A percentile compares a stretch with the other conserved stretches of the same genome.
Evolutionary conservation across 1,140 invertebrate genomes (phyloP).

Genomic region (Drosophila pallidifrons): DNA sequence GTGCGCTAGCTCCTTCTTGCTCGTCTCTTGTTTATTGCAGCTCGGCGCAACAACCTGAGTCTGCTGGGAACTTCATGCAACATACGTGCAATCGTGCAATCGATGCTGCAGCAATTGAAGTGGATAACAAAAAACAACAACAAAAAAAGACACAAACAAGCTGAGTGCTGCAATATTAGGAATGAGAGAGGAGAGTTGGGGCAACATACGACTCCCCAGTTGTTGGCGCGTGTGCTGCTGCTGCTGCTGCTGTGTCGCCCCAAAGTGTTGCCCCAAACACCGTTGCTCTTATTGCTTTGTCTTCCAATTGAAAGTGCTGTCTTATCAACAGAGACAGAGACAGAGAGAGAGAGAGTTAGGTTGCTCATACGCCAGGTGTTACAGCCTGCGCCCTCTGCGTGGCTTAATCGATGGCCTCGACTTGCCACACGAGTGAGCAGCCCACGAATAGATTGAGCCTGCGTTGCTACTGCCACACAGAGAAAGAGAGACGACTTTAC

Average conservation of each 20-base stretch:
- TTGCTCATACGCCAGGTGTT: slow-evolving; percentile 66
- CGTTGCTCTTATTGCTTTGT: slow-evolving; percentile 58
- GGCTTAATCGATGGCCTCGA: slow-evolving; percentile 69
- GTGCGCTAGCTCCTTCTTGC: slow-evolving; percentile 16
- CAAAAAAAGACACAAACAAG: slow-evolving; percentile 14
- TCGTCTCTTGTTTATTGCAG: slow-evolving; percentile 65
- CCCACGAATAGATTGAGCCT: slow-evolving; percentile 26
- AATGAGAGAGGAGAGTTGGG: not conserved
- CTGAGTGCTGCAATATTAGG: not conserved
- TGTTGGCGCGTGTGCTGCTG: slow-evolving; percentile 41
- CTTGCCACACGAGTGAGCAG: slow-evolving; percentile 54
- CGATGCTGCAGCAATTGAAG: slow-evolving; percentile 72
- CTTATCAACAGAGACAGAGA: slow-evolving; percentile 25
- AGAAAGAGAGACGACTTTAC: not conserved
- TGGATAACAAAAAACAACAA: slow-evolving; percentile 48
- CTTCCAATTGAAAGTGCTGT: slow-evolving; percentile 76
- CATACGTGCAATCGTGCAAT: slow-evolving; percentile 51
- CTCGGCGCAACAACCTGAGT: slow-evolving; percentile 41
- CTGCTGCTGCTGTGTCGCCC: too few species aligned
- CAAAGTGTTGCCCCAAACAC: slow-evolving; percentile 36
- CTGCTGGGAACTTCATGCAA: slow-evolving; percentile 37
- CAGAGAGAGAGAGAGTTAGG: not conserved
- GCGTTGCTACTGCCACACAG: not conserved
- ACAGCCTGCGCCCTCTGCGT: slow-evolving; percentile 25
- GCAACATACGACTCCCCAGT: slow-evolving; percentile 32